Evolutionary conservation across 2,888 invertebrate species (phyloP).

Genomic region (Tribolium freemani): DNA sequence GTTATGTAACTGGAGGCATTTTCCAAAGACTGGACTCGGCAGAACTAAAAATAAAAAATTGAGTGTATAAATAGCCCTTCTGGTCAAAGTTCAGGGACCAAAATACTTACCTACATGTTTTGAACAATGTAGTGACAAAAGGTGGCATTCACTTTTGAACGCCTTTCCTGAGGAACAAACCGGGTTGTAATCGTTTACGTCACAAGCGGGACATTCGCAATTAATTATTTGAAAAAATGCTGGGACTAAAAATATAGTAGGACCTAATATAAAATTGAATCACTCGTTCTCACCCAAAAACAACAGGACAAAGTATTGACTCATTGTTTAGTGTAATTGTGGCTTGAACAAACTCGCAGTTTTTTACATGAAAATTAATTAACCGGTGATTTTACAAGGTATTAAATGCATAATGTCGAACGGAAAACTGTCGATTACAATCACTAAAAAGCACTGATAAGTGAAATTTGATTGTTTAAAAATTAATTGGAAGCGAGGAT

Average conservation of each 20-base stretch:
- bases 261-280: background rate
- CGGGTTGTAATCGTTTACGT: conserved; percentile 41
- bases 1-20: background rate
- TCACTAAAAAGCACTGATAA: background rate
- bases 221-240: background rate
- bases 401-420: too few relatives aligned
- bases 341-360: too few relatives aligned
- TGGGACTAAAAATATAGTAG: background rate
- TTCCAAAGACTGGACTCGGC: background rate
- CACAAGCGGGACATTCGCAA: conserved; percentile 26
- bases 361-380: too few relatives aligned
- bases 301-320: background rate
- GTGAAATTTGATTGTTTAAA: background rate
- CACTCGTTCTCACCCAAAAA: background rate
- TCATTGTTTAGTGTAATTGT: too few relatives aligned
- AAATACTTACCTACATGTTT: conserved; percentile 39
- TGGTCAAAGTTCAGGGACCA: too few relatives aligned
- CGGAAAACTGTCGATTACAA: too few relatives aligned
- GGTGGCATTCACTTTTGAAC: conserved; percentile 29
- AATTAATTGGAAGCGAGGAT: background rate
- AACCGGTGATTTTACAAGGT: too few relatives aligned
- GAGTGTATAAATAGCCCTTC: too few relatives aligned
- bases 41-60: background rate
- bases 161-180: conserved; percentile 40
- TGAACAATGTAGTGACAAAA: conserved; percentile 31